phyloP scores from a whole-genome alignment of 2,797 vertebrate species.

The Tangara arthus region DNA sequence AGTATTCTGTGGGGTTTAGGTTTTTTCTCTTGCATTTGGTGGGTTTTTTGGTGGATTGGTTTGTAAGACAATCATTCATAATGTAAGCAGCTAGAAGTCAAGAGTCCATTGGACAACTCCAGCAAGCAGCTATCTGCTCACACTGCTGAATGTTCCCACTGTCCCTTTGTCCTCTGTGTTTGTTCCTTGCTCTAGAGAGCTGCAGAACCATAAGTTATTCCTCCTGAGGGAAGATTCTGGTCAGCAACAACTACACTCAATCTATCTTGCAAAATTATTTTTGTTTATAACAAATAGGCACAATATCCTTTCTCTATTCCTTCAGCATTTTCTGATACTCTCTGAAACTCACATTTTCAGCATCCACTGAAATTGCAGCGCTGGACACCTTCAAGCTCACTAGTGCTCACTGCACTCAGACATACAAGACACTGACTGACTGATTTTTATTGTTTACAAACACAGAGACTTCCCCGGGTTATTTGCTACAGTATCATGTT shows the following conservation, averaged over 20 bases:
- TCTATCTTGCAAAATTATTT: background rate
- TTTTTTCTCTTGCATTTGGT: background rate
- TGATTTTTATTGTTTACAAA: background rate
- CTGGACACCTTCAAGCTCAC: background rate
- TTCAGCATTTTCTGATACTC: background rate
- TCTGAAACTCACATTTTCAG: background rate
- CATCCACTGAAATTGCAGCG: background rate
- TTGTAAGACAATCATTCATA: background rate
- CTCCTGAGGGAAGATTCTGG: background rate
- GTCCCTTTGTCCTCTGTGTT: background rate
- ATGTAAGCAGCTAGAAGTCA: background rate
- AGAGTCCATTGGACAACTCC: background rate
- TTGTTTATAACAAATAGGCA: background rate
- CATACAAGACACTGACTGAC: background rate
- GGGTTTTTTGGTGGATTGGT: background rate
- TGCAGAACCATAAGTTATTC: background rate
- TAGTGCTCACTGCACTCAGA: background rate
- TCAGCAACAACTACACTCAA: background rate
- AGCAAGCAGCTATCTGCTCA: background rate
- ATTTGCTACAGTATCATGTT: background rate
- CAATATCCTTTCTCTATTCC: background rate
- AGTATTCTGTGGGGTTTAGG: fast-evolving
- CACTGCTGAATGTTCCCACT: background rate
- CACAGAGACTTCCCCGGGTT: background rate
- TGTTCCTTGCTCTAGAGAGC: background rate